Base-by-base conservation (phyloP, 2,113 vertebrate species). In the Spheniscus mendiculus region DNA sequence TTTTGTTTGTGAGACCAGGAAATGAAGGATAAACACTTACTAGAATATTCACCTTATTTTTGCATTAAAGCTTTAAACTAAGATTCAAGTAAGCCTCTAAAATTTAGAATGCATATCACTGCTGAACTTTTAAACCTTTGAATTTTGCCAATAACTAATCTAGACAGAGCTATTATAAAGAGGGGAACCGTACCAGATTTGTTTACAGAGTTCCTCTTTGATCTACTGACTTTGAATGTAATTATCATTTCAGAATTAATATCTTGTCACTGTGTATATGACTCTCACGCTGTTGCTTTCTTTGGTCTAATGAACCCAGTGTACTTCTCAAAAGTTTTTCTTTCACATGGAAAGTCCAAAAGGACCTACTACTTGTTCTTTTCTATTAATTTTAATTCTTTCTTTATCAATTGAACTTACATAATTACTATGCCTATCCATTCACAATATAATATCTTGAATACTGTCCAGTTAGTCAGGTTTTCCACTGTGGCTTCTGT, bases 191-290 rank as follows among this genome's bases (percentile, higher is more conserved):
- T 42, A 95, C 52, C 71, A 95, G 86, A 90, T 93, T 96, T 97
- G 63, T 95, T 96, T 93, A 92, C 79, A 89, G 40, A 42, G 65
- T 81, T 96, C 52, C 42, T 44, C 56, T 96, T 91, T 97, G 89
- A 96, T 96, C 89, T 95, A 78, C 71, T 95, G 86, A 76, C 94
- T 96, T 89, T 95, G 71, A 93, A 94, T 91, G 29, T 86, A 96
- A 95, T 96, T 96, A 93, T 78, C 1, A 83, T 79, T 92, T 94
- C 66, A 81, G 81, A 96, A 96, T 95, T 96, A 95, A 76, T 96
- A 94, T 81, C 72, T 90, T 93, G 90, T 91, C 67, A 65, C n/a
- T 90, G n/a, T 50, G 23, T 61, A 44, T 89, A 84, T 58, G 83
- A 55, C 52, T 91, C 62, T 87, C 26, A 56, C 42, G 70, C 40